These are phyloP conservation scores for Icerya purchasi DNA, from an alignment of 2,888 invertebrate species.

Conservation along the genomic window DNA sequence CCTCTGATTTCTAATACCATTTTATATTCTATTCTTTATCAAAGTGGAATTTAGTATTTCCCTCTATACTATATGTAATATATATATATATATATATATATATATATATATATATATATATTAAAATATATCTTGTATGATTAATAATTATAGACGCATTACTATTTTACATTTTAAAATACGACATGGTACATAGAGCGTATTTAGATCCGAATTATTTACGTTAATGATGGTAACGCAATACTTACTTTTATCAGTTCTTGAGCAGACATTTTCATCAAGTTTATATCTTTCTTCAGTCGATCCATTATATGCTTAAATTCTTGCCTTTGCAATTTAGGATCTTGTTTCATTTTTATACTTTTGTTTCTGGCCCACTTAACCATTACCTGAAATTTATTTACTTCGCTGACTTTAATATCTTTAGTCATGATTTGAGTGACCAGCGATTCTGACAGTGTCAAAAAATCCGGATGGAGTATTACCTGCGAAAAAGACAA, in stretches of 20 bases:
- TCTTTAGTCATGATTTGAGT: constrained; percentile 39
- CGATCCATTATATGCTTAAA: constrained; percentile 86
- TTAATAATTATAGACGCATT: not conserved
- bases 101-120: too few relatives aligned
- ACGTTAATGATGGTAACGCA: not conserved
- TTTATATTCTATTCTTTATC: too few relatives aligned
- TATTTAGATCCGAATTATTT: too few relatives aligned
- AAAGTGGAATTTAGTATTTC: too few relatives aligned
- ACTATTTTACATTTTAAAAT: not conserved
- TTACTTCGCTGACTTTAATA: constrained; percentile 66
- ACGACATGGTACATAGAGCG: too few relatives aligned
- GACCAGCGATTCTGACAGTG: constrained; percentile 76
- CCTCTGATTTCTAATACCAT: too few relatives aligned
- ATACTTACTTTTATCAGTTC: constrained; percentile 61
- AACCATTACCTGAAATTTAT: constrained; percentile 83
- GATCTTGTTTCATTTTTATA: constrained; percentile 50
- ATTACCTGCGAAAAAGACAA: constrained; percentile 40
- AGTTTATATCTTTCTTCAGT: constrained; percentile 64
- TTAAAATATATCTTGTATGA: too few relatives aligned
- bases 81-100: too few relatives aligned
- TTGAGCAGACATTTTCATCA: constrained; percentile 76
- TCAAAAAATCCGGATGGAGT: constrained; percentile 60
- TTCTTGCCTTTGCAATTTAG: constrained; percentile 41
- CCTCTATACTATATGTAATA: too few relatives aligned
- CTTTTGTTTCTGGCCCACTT: constrained; percentile 74